Percentiles rank a stretch among this genome's conserved stretches.
phyloP scores from a whole-genome alignment of 2,113 vertebrate species.

The Micromys minutus region DNA sequence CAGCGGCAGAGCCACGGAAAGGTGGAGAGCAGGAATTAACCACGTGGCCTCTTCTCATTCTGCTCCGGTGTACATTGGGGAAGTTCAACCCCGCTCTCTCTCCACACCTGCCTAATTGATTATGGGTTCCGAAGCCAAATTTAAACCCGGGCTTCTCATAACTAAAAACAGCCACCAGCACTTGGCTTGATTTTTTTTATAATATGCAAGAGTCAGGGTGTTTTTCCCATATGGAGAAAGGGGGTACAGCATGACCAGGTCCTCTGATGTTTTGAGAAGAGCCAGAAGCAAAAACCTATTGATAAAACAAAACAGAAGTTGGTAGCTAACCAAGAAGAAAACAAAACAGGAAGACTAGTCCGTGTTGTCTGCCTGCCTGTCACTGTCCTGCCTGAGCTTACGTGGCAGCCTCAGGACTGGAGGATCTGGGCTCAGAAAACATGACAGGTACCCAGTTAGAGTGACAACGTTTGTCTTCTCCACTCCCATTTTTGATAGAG shows the following conservation, averaged over 20 bases:
- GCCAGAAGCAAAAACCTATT: neutral
- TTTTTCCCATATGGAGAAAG: neutral
- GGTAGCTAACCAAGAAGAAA: neutral
- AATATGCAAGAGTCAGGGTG: neutral
- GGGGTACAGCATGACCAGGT: neutral
- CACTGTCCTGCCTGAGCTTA: no score
- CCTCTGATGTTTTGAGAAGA: neutral
- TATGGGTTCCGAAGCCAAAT: neutral
- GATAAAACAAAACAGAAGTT: neutral
- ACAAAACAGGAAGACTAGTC: neutral
- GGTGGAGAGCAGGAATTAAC: neutral
- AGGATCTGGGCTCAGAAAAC: neutral
- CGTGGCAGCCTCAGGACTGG: neutral
- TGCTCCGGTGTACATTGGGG: neutral
- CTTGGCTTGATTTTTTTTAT: neutral
- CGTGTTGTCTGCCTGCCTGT: no score
- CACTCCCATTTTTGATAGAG: neutral
- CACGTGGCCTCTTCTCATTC: neutral
- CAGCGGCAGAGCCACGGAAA: neutral
- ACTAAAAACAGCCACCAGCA: neutral
- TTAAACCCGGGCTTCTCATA: neutral
- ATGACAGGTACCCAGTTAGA: neutral
- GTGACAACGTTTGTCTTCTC: neutral
- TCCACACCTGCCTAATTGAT: slow-evolving; percentile 10
- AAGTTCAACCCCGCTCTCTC: neutral